Base-by-base conservation (phyloP, 2,797 vertebrate species). In the Brachyalestes nurse region DNA sequence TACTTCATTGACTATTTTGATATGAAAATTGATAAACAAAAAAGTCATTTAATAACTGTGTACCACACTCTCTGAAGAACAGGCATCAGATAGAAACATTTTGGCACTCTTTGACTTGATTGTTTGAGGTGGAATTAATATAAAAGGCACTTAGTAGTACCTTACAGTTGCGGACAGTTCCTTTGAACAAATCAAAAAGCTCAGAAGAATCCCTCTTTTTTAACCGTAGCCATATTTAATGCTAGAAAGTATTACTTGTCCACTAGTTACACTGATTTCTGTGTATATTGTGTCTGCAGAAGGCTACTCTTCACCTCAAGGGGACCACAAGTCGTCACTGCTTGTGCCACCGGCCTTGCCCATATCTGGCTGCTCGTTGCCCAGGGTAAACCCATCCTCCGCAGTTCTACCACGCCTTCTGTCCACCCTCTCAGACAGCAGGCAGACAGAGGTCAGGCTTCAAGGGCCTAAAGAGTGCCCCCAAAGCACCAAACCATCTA, bases 291-390 rank as follows among this genome's bases (percentile, higher is more conserved):
- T 72, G 74, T 23, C 80, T 87, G 58, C 90, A 95, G 94, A 95
- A 89, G 86, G 88, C 78, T 95, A 91, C 93, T 94, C 96, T 91
- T 96, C 96, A 91, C 94, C 96, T 88, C 93, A 96, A 90, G 95
- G 95, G 86, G 96, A 97, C 86, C 96, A 96, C 94, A 97, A 93
- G 93, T 94, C 96, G 83, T 94, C 96, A 80, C 95, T 97, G 71
- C 95, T 96, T 0, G 95, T 95, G 2, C 95, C 96, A 1, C 95
- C 97, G 42, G 93, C 96, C 65, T 92, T 97, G 91, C 97, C 97
- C 25, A 92, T 96, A 85, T 95, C 97, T 91, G 96, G 94, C 90
- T 99, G 97, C 85, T 97, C 97, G 3, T 94, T 98, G 5, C 96
- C 97, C 91, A 96, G 93, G 1, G 93, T 95, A 87, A 96, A 96